phyloP scores from a whole-genome alignment of 2,888 invertebrate species.

The Drymonia ruficornis region DNA sequence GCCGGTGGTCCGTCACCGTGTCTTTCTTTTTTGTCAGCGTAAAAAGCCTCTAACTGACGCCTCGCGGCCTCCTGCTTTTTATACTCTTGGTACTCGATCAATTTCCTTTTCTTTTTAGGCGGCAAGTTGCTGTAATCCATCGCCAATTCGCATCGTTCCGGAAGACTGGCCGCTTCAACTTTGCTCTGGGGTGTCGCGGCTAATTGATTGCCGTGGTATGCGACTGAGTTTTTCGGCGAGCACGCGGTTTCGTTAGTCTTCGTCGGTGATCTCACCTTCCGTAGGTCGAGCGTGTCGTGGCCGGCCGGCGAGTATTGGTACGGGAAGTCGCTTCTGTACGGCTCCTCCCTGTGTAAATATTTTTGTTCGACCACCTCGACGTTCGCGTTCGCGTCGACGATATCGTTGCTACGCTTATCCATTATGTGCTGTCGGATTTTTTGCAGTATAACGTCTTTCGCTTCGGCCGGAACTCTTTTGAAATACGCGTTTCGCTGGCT shows the following conservation, averaged over 20 bases:
- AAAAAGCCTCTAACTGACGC: slow-evolving; percentile 71
- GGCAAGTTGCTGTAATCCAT: slow-evolving; percentile 82
- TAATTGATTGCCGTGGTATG: slow-evolving; percentile 51
- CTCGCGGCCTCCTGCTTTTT: slow-evolving; percentile 81
- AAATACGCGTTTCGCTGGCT: slow-evolving; percentile 60
- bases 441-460: slow-evolving; percentile 79
- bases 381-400: slow-evolving; percentile 51
- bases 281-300: slow-evolving; percentile 71
- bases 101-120: slow-evolving; percentile 82
- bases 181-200: slow-evolving; percentile 63
- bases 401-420: slow-evolving; percentile 77
- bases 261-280: slow-evolving; percentile 75
- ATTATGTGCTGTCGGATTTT: slow-evolving; percentile 82
- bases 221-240: slow-evolving; percentile 54
- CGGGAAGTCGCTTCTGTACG: slow-evolving; percentile 58
- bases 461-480: slow-evolving; percentile 75
- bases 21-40: slow-evolving; percentile 66
- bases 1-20: slow-evolving; percentile 58
- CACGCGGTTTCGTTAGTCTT: slow-evolving; percentile 50
- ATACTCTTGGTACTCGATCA: slow-evolving; percentile 81
- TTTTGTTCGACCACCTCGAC: slow-evolving; percentile 56
- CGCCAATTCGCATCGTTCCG: slow-evolving; percentile 78
- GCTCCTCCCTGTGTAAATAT: slow-evolving; percentile 67
- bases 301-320: slow-evolving; percentile 59
- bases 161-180: slow-evolving; percentile 62